These are phyloP conservation scores for Cotesia chilonis DNA, from an alignment of 1,140 invertebrate species.

Conservation along the genomic window DNA sequence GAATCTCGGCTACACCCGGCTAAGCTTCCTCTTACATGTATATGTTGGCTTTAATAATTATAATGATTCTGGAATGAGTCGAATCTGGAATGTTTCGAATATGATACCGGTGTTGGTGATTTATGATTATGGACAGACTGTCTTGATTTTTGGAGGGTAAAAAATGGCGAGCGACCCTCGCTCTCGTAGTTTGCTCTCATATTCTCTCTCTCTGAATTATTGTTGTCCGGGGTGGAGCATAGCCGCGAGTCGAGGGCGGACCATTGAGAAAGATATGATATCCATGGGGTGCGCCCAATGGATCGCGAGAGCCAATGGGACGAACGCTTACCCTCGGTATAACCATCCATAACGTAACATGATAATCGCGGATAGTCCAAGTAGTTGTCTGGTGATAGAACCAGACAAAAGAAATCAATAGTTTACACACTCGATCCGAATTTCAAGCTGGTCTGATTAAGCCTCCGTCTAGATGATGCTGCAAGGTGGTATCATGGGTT, in stretches of 20 bases:
- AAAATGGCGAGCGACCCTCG: conserved; percentile 13
- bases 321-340: conserved; percentile 24
- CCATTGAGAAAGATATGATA: conserved; percentile 60
- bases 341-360: conserved; percentile 49
- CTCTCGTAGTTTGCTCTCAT: not conserved
- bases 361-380: conserved; percentile 36
- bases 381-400: not conserved
- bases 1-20: conserved; percentile 50
- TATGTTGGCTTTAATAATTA: not conserved
- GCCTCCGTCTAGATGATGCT: no score
- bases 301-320: conserved; percentile 52
- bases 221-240: conserved; percentile 57
- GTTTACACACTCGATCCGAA: not conserved
- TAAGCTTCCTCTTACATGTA: not conserved
- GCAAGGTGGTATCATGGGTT: no score
- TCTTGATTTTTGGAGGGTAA: conserved; percentile 21
- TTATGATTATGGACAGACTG: not conserved
- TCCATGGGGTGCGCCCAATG: conserved; percentile 49
- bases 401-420: conserved; percentile 1
- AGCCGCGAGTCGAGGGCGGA: conserved; percentile 53
- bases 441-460: no score
- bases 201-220: conserved; percentile 52
- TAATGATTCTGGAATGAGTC: not conserved
- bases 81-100: not conserved
- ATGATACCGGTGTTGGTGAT: not conserved